Evolutionary conservation across 2,888 invertebrate species (phyloP).

Genomic region (Platerodrilus igneus): DNA sequence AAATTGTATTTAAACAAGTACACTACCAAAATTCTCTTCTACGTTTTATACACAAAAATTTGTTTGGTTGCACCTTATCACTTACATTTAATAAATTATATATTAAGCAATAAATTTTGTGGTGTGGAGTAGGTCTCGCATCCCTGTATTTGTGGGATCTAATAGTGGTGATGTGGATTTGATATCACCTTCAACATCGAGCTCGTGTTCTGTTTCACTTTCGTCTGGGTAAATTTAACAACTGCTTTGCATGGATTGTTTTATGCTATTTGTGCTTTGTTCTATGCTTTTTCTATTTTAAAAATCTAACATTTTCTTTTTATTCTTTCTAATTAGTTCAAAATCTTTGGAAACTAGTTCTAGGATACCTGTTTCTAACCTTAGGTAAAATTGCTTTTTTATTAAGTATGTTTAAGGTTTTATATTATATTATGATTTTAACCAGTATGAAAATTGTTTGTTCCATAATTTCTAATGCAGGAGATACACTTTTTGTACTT

Average conservation of each 20-base stretch:
- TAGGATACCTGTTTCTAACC: conserved; percentile 42
- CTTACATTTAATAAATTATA: too few species aligned
- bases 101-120: too few species aligned
- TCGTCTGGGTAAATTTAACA: conserved; percentile 48
- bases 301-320: conserved; percentile 11
- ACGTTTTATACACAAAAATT: too few species aligned
- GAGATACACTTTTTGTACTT: too few species aligned
- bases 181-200: conserved; percentile 47
- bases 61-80: too few species aligned
- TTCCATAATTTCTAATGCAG: too few species aligned
- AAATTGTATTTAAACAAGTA: too few species aligned
- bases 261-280: conserved; percentile 12
- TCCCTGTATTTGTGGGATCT: conserved; percentile 65
- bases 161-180: conserved; percentile 44
- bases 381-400: too few species aligned
- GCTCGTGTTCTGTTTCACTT: conserved; percentile 48
- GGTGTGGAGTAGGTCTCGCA: conserved; percentile 54
- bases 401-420: too few species aligned
- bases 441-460: too few species aligned
- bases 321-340: conserved; percentile 37
- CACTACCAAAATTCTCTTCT: too few species aligned
- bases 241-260: conserved; percentile 31
- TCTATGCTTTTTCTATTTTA: conserved; percentile 1
- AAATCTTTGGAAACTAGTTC: conserved; percentile 43
- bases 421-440: too few species aligned